Percentiles rank a stretch among this genome's conserved stretches.
Conservation (phyloP, 2,797 vertebrate species). For the Galago senegalensis region DNA sequence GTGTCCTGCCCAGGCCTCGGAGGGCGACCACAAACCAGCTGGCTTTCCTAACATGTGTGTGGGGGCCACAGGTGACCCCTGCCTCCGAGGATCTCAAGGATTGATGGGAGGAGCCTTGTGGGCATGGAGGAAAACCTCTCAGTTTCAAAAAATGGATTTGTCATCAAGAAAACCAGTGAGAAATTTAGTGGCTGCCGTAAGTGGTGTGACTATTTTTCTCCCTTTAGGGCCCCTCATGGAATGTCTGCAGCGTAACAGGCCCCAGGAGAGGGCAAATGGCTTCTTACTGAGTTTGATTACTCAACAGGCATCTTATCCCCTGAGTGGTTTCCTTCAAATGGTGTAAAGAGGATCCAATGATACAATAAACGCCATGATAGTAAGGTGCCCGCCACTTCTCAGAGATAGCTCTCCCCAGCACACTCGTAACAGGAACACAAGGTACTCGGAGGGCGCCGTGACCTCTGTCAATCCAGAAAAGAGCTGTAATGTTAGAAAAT, state of each 20-base stretch:
- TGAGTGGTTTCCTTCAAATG: slow-evolving; percentile 63
- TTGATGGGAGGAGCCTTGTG: rapidly evolving
- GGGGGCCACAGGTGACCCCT: rapidly evolving
- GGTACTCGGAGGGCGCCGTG: rapidly evolving
- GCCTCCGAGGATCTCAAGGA: rapidly evolving
- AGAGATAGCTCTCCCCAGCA: neutral
- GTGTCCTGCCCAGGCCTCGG: rapidly evolving
- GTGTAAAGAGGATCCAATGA: neutral
- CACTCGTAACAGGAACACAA: rapidly evolving
- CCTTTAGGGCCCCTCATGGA: slow-evolving; percentile 13
- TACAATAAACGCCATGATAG: neutral
- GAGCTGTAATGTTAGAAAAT: neutral
- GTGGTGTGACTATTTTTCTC: neutral
- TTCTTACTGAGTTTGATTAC: slow-evolving; percentile 69
- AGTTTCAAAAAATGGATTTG: neutral
- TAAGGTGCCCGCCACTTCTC: rapidly evolving
- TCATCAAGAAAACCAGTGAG: neutral
- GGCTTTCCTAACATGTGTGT: rapidly evolving
- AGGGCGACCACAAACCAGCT: neutral
- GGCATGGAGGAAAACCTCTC: neutral
- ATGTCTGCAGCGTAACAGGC: neutral
- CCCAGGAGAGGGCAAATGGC: neutral
- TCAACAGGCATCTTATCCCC: neutral
- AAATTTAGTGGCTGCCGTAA: neutral
- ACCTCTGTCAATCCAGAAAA: neutral